phyloP scores from a whole-genome alignment of 2,113 vertebrate genomes.

The Corythornis madagascariensis region DNA sequence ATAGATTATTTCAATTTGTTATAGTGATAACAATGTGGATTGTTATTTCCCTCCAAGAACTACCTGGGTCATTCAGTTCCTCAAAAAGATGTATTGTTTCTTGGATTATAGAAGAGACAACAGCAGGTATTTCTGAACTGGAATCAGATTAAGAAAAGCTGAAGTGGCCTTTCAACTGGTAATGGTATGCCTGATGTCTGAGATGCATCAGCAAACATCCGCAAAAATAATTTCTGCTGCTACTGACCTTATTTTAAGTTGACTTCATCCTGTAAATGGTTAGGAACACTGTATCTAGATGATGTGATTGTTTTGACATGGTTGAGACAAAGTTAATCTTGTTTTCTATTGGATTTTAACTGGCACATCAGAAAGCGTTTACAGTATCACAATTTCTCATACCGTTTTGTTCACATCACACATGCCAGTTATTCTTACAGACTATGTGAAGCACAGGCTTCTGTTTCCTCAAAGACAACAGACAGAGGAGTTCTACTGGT shows the following conservation, averaged over 20 bases:
- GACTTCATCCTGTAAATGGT: rapidly evolving
- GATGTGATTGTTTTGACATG: rapidly evolving
- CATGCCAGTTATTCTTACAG: background rate
- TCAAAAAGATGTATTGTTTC: background rate
- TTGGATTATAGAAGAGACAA: background rate
- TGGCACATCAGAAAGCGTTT: conserved; percentile 79
- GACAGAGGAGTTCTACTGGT: too few species aligned
- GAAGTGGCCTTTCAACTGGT: background rate
- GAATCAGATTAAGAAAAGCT: background rate
- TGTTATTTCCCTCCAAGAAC: background rate
- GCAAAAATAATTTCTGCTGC: background rate
- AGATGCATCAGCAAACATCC: background rate
- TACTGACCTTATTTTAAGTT: background rate
- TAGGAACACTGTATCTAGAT: rapidly evolving
- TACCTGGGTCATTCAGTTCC: background rate
- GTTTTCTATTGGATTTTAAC: background rate
- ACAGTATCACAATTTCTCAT: conserved; percentile 76
- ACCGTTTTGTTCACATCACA: conserved; percentile 71
- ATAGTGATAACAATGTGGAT: rapidly evolving
- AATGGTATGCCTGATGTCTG: background rate
- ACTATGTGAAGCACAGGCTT: rapidly evolving
- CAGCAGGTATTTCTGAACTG: rapidly evolving
- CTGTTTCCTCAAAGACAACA: background rate
- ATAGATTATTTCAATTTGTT: background rate
- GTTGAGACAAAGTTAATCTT: background rate